Evolutionary conservation across 64 coral and sea anemone genomes (phyloP), one percentile per base, ranked within the genome.

Genomic region (Stichodactyla mertensii): DNA sequence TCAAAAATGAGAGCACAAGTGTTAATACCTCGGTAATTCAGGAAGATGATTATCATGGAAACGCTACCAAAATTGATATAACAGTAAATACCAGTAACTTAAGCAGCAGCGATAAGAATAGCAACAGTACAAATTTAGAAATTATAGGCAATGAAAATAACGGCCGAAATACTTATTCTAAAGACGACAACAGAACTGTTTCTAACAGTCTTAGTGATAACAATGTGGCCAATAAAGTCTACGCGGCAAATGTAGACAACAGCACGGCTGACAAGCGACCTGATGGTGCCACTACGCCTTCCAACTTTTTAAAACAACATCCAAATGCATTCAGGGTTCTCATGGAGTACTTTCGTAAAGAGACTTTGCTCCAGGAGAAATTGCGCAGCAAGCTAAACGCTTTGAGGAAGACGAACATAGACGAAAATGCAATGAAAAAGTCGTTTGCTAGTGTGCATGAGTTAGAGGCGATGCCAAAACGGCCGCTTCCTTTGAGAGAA

Each of bases 281-380:
- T 23, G 16, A 23, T 18, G 51, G 59, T 8, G 20, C 10, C 10
- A 52, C 64, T 23, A 28, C 26, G 14, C 7, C 51, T 52, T 24
- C 52, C 64, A 31, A 26, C 52, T 82, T 54, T 23, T 11, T 53
- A 0, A 26, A 24, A 57, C 61, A 61, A 19, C 56, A 87, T 23
- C 79, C 60, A 1, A 90, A 74, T 31, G 86, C 94, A 31, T 89
- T 92, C 79, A 84, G 87, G 80, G 58, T 97, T 16, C 61, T 97
- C 6, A 81, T 97, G 86, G 86, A 84, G 36, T 97, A 97, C 71
- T 97, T 97, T 52, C 79, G 62, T 20, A 93, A 90, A 51, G 94
- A 97, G 86, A 58, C 91, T 0, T 61, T 57, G 19, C 82, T 97
- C 31, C 91, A 87, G 2, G 52, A 97, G 57, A 86, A 82, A 6